Percentiles rank a stretch among this genome's conserved stretches.
phyloP scores from a whole-genome alignment of 2,797 vertebrate species.

The Dryobates pubescens region DNA sequence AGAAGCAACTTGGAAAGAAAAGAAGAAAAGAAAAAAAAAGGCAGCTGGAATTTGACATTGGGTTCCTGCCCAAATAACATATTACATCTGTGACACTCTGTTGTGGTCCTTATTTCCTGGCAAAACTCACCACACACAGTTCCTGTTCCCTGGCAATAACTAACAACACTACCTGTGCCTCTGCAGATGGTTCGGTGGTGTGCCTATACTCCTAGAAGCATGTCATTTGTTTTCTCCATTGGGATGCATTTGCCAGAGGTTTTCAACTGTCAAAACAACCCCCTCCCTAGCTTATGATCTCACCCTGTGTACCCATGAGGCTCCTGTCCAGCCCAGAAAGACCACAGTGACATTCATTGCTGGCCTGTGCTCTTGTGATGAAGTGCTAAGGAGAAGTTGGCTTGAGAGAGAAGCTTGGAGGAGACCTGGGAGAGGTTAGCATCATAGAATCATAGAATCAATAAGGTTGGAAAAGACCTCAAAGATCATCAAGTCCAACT shows the following conservation, averaged over 20 bases:
- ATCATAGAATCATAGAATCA: neutral
- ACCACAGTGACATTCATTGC: slow-evolving; percentile 37
- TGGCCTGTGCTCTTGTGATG: slow-evolving; percentile 25
- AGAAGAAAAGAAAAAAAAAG: neutral
- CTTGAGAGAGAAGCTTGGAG: slow-evolving; percentile 20
- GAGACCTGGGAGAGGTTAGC: neutral
- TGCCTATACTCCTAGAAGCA: slow-evolving; percentile 17
- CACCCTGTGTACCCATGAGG: slow-evolving; percentile 39
- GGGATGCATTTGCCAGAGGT: slow-evolving; percentile 33
- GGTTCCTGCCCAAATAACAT: neutral
- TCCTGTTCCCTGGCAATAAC: slow-evolving; percentile 20
- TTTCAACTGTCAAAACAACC: slow-evolving; percentile 52
- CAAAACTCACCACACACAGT: neutral
- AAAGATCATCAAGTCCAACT: too few relatives aligned
- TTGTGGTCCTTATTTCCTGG: slow-evolving; percentile 40
- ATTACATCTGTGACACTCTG: slow-evolving; percentile 7
- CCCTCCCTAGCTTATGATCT: slow-evolving; percentile 15
- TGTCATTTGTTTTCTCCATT: slow-evolving; percentile 28
- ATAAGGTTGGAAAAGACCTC: too few relatives aligned
- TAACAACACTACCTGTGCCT: slow-evolving; percentile 43
- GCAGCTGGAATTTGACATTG: neutral
- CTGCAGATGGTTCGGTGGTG: neutral
- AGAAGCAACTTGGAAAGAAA: neutral
- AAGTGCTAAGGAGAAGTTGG: slow-evolving; percentile 53
- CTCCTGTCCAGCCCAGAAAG: slow-evolving; percentile 34